Evolutionary conservation across 1,140 invertebrate species (phyloP).

Genomic region (Heliothis subflexa): DNA sequence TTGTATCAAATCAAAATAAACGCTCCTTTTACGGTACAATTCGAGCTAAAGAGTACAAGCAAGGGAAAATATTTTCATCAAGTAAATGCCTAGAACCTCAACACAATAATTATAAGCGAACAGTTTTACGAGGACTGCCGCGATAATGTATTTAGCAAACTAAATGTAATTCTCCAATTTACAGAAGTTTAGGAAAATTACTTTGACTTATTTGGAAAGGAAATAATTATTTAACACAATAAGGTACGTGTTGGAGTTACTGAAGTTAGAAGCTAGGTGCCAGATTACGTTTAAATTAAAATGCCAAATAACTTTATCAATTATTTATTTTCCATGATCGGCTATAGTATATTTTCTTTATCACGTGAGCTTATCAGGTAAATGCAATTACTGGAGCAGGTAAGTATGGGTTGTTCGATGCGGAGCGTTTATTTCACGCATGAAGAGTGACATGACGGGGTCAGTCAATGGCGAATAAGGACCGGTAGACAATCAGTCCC

Average conservation of each 20-base stretch:
- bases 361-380: not conserved
- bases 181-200: constrained; percentile 23
- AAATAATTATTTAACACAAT: constrained; percentile 36
- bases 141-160: constrained; percentile 5
- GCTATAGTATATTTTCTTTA: not conserved
- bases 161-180: constrained; percentile 16
- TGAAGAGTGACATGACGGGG: constrained; percentile 50
- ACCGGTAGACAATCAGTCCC: constrained; percentile 53
- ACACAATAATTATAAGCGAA: not conserved
- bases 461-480: constrained; percentile 43
- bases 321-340: constrained; percentile 4
- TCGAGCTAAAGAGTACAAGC: not conserved
- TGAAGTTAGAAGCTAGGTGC: constrained; percentile 9
- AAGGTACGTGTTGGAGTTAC: constrained; percentile 25
- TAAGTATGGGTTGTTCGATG: constrained; percentile 23
- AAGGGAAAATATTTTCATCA: not conserved
- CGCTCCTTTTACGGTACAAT: not conserved
- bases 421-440: constrained; percentile 49
- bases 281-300: constrained; percentile 6
- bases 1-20: constrained; percentile 1
- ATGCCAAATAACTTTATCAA: constrained; percentile 22
- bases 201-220: constrained; percentile 17
- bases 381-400: constrained; percentile 13
- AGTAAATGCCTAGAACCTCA: not conserved
- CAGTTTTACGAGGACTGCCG: not conserved